Evolutionary conservation across 2,113 vertebrate species (phyloP), one percentile per base, ranked within the genome.

Genomic region (Rhinopomastus cyanomelas): DNA sequence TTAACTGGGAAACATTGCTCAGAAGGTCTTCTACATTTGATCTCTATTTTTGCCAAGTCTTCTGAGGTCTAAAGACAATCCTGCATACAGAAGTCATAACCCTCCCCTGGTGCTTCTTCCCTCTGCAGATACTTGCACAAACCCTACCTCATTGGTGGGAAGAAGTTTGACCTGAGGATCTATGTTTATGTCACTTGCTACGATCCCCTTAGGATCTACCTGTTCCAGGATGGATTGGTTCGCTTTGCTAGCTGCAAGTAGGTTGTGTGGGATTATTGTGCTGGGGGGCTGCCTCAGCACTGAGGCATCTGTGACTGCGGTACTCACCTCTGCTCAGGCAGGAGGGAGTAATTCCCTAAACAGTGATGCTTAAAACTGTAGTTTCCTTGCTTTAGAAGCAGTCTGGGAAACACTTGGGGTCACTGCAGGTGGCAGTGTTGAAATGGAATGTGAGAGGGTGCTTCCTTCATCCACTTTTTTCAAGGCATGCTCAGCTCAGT

Each of bases 241-340:
- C 98, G 99, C 76, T 99, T 99, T 88, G 99, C 99, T 57, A 99
- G 99, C 97, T 99, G 99, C 99, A 99, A 99, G 99, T 99, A 96
- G 81, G 99, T 97, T 51, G 29, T 53, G 26, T 1, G 23, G 62
- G 57, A 52, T 26, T 44, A 67, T 3, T 0, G 12, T 57, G 27
- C 32, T 68, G 26, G 39, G 27, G 55, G 22, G 25, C 44, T 81
- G 25, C 32, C 44, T 65, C 17, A 14, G 76, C 3, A 4, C 73
- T 62, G 61, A 69, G 76, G 36, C 34, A 8, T 5, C 21, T 19
- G 42, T 60, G 19, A 55, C 76, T 81, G 34, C 26, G 48, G 30
- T 57, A n/a, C 19, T 51, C 3, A 3, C 36, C 19, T 89, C 3
- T 5, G 27, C 49, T 37, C 21, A 22, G 67, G 65, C 79, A 85